Conservation (phyloP, 2,113 vertebrate species). For the Trematomus loennbergii region DNA sequence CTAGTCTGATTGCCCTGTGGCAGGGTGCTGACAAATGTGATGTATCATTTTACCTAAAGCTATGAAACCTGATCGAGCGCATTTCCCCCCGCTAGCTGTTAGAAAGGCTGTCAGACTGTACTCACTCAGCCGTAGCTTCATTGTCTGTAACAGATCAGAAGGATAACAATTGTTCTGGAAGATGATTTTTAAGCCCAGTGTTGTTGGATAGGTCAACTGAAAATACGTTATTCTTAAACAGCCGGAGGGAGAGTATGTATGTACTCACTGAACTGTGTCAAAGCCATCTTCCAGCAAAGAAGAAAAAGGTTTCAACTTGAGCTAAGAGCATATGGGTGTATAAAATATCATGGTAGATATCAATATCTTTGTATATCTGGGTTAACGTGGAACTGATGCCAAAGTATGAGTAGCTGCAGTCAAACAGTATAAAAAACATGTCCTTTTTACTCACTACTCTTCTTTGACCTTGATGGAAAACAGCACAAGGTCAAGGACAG, state of each 20-base stretch:
- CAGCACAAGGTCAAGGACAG: no score
- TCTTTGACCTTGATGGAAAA: neutral
- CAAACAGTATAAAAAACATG: neutral
- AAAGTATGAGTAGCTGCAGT: neutral
- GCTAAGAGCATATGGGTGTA: neutral
- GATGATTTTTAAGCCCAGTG: constrained; percentile 32
- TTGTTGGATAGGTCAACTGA: constrained; percentile 27
- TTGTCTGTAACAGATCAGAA: constrained; percentile 30
- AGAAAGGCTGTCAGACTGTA: constrained; percentile 1
- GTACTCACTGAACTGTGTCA: constrained; percentile 7
- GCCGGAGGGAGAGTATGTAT: constrained; percentile 20
- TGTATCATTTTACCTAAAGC: constrained; percentile 50
- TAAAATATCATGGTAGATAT: neutral
- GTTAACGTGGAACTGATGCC: neutral
- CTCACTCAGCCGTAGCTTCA: constrained; percentile 39
- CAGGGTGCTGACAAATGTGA: constrained; percentile 50
- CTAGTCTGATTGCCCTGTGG: constrained; percentile 56
- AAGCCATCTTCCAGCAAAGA: constrained; percentile 1
- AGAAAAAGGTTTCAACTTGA: neutral
- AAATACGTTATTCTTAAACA: constrained; percentile 19
- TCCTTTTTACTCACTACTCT: neutral
- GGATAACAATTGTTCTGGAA: constrained; percentile 24
- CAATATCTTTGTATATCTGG: neutral
- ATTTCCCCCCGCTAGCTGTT: constrained; percentile 14
- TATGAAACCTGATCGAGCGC: constrained; percentile 37